Base-by-base conservation (phyloP, 2,113 vertebrate species). In the Stictonetta naevosa region DNA sequence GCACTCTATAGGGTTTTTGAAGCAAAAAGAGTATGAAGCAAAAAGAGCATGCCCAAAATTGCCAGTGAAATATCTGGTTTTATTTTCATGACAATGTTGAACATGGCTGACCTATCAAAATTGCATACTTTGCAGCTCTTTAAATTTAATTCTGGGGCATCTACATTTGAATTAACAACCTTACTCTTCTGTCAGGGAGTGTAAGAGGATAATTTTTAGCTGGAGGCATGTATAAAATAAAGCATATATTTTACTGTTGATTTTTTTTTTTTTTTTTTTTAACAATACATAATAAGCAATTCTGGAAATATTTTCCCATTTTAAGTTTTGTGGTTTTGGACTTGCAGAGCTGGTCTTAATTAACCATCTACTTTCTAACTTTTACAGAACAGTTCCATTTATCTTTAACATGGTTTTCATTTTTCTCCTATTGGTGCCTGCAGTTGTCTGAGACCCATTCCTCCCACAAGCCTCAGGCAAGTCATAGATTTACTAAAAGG, bases 361-460 rank as follows among this genome's bases (percentile, higher is more conserved):
- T 98, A 98, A 90, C 96, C 97, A 98, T 97, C 97, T 97, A 97
- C 98, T 98, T 98, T 98, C 97, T 97, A 98, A 97, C 96, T 97
- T 97, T 98, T 97, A 94, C 97, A 98, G 97, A 98, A 97, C 92
- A 87, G 96, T 97, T 98, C 93, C 60, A 98, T 98, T 98, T 98
- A 98, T 98, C 98, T 98, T 98, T 95, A 98, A 97, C 97, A 92
- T 98, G 98, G 97, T 98, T 98, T 98, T 98, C 98, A 98, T 98
- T 98, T 98, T 97, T 97, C 91, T 96, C 91, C 96, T 97, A 95
- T 97, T 98, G 96, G 94, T 98, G 95, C 96, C 96, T 97, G 96
- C 83, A 97, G 95, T 96, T 97, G 97, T 96, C 97, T 96, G 96
- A 97, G 96, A 93, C 91, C 86, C 96, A 96, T 96, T 97, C 96